Conservation (phyloP, 2,888 invertebrate species). For the Mesorhabditis belari region DNA sequence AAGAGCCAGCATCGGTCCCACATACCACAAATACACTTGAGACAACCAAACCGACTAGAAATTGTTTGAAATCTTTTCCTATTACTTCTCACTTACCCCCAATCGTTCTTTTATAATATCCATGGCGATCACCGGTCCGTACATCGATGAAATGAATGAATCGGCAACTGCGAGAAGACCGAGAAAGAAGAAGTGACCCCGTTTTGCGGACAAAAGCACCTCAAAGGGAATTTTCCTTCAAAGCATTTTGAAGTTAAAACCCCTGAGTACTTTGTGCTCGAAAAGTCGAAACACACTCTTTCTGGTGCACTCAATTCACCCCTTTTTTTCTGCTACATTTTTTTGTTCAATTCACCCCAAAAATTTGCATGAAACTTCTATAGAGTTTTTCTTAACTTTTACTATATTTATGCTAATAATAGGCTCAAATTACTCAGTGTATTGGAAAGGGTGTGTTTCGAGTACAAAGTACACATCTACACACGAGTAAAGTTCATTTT, state of each 20-base stretch:
- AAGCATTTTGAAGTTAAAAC: not conserved
- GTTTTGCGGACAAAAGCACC: slow-evolving; percentile 35
- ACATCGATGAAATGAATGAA: slow-evolving; percentile 47
- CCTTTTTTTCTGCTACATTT: not conserved
- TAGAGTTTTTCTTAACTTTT: no score
- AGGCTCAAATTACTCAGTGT: no score
- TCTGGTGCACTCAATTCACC: not conserved
- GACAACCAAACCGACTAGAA: slow-evolving; percentile 40
- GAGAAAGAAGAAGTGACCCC: slow-evolving; percentile 50
- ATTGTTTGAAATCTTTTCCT: not conserved
- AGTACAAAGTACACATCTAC: no score
- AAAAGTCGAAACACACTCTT: no score
- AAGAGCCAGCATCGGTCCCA: slow-evolving; percentile 42
- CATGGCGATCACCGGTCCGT: slow-evolving; percentile 51
- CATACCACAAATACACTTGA: slow-evolving; percentile 38
- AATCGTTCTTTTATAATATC: slow-evolving; percentile 45
- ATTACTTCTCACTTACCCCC: not conserved
- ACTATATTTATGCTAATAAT: no score
- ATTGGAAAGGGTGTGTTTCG: no score
- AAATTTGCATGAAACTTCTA: no score
- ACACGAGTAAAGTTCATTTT: no score
- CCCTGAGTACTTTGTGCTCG: no score
- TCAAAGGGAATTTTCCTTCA: slow-evolving; percentile 2
- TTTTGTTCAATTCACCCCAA: no score
- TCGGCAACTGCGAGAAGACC: slow-evolving; percentile 48